A percentile compares a stretch with the other conserved stretches of the same genome.
phyloP scores from a whole-genome alignment of 2,888 invertebrate genomes.

The Rhopalosiphum nymphaeae region DNA sequence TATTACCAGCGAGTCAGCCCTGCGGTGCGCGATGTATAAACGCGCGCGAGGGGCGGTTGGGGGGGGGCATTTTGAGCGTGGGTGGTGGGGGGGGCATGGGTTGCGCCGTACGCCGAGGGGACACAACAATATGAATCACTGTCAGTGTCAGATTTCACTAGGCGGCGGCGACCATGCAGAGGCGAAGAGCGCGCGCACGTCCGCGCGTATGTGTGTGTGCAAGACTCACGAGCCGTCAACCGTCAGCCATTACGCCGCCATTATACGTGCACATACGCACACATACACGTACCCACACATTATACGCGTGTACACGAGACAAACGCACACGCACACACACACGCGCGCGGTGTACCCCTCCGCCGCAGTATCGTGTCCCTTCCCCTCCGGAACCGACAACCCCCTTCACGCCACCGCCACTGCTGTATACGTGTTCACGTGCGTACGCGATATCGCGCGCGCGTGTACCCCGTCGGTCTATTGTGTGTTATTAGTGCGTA shows the following conservation, averaged over 20 bases:
- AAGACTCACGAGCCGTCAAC: constrained; percentile 36
- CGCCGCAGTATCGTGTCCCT: not conserved
- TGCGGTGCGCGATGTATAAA: not conserved
- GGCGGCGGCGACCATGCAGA: constrained; percentile 6
- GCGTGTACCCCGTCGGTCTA: not conserved
- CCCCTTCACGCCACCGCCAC: not conserved
- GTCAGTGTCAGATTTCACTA: constrained; percentile 64
- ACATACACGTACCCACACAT: not conserved
- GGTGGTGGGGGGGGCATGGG: constrained; percentile 61
- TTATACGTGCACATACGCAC: not conserved
- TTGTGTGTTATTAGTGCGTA: not conserved
- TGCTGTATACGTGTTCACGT: not conserved
- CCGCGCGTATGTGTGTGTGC: not conserved
- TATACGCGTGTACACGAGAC: not conserved
- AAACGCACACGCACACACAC: not conserved
- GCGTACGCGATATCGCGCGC: not conserved
- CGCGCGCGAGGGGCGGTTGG: not conserved
- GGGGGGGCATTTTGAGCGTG: constrained; percentile 39
- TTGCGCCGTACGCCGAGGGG: constrained; percentile 1
- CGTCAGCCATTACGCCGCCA: constrained; percentile 58
- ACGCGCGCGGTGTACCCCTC: not conserved
- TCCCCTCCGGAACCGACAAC: not conserved
- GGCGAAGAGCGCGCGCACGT: constrained; percentile 1
- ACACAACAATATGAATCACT: constrained; percentile 52
- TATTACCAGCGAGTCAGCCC: not conserved